These are phyloP conservation scores for Pseudorectes ferrugineus DNA, from an alignment of 2,113 vertebrate species.

Conservation along the genomic window DNA sequence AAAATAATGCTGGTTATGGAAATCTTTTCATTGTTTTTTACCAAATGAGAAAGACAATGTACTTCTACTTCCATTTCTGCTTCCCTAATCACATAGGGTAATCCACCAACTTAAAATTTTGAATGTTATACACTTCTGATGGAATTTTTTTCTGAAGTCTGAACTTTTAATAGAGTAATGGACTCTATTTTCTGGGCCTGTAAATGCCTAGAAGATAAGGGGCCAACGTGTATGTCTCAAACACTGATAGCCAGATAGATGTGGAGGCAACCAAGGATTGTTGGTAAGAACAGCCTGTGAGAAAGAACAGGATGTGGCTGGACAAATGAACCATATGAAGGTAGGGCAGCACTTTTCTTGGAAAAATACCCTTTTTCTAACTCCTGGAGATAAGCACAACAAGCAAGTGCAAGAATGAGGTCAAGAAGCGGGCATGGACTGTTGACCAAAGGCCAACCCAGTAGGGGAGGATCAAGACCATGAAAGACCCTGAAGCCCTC, in stretches of 20 bases:
- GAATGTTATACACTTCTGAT: background rate
- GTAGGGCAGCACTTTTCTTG: background rate
- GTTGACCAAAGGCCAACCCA: background rate
- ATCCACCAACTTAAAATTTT: background rate
- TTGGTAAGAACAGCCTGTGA: background rate
- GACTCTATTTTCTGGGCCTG: background rate
- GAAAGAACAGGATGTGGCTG: background rate
- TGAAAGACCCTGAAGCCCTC: background rate
- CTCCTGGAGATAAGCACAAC: background rate
- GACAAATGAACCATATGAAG: background rate
- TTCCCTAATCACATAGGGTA: background rate
- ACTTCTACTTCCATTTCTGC: background rate
- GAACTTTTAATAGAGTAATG: background rate
- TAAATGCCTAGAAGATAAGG: background rate
- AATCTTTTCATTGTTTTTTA: background rate
- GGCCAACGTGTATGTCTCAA: background rate
- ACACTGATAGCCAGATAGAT: background rate
- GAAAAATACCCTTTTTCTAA: background rate
- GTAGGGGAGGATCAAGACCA: background rate
- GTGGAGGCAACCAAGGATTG: background rate
- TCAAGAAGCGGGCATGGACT: rapidly evolving
- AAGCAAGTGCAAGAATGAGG: background rate
- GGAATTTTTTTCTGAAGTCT: background rate
- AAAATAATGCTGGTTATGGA: background rate
- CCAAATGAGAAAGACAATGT: background rate